A percentile compares a stretch with the other conserved stretches of the same genome.
Evolutionary conservation across 2,888 invertebrate species (phyloP).

Genomic region (Mesorhabditis spiculigera): DNA sequence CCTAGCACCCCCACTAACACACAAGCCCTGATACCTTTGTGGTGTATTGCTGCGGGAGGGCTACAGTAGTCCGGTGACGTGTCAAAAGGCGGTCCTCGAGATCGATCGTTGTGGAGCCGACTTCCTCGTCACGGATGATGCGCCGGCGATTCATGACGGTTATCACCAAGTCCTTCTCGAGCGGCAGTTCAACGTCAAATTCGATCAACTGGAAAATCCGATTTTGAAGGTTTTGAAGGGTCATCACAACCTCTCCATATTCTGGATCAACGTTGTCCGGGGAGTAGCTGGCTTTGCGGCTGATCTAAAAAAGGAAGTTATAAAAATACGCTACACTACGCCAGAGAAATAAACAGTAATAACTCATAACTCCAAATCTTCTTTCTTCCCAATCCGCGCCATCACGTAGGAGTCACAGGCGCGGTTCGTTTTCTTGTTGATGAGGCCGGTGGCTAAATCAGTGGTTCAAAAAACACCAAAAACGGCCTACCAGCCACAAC

Average conservation of each 20-base stretch:
- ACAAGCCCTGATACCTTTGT: slow-evolving; percentile 7
- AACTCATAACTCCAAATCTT: slow-evolving; percentile 18
- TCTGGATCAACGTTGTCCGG: slow-evolving; percentile 62
- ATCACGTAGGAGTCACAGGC: slow-evolving; percentile 45
- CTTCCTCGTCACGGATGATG: slow-evolving; percentile 59
- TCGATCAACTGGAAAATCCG: slow-evolving; percentile 58
- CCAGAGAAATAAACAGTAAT: neutral
- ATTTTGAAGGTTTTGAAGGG: too few species aligned
- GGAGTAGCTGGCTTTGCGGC: slow-evolving; percentile 58
- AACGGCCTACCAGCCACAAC: slow-evolving; percentile 11
- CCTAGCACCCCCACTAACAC: neutral
- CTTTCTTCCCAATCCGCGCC: slow-evolving; percentile 36
- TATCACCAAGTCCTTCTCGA: slow-evolving; percentile 62
- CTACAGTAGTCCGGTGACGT: slow-evolving; percentile 62
- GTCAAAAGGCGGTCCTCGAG: slow-evolving; percentile 63
- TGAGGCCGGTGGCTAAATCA: slow-evolving; percentile 39
- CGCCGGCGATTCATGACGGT: slow-evolving; percentile 42
- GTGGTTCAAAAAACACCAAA: slow-evolving; percentile 40
- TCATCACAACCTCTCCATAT: slow-evolving; percentile 59
- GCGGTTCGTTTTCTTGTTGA: slow-evolving; percentile 27
- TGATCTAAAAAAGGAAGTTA: slow-evolving; percentile 34
- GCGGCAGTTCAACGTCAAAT: slow-evolving; percentile 60
- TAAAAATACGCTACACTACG: neutral
- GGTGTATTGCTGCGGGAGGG: slow-evolving; percentile 60
- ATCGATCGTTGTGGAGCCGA: slow-evolving; percentile 64